Percentiles rank a stretch among this genome's conserved stretches.
Evolutionary conservation across 2,888 invertebrate genomes (phyloP).

Genomic region (Nebria brevicollis): DNA sequence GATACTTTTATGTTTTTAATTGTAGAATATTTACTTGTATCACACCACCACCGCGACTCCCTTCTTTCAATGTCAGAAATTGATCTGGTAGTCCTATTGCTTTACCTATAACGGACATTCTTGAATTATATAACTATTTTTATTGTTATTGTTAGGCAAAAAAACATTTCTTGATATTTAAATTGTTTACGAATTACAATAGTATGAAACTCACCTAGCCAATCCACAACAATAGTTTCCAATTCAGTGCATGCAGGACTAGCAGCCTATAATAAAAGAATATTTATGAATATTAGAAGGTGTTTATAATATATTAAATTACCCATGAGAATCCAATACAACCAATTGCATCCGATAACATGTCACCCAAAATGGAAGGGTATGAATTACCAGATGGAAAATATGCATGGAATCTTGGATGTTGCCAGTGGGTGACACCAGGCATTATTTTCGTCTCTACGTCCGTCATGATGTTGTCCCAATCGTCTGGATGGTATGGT

Average conservation of each 20-base stretch:
- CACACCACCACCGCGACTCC: slow-evolving; percentile 92
- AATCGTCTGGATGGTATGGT: slow-evolving; percentile 83
- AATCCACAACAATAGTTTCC: slow-evolving; percentile 94
- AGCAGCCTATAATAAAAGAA: slow-evolving; percentile 77
- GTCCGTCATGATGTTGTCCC: slow-evolving; percentile 90
- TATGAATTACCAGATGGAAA: slow-evolving; percentile 98
- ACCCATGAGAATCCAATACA: slow-evolving; percentile 99
- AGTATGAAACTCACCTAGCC: slow-evolving; percentile 77
- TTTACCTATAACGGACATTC: slow-evolving; percentile 68
- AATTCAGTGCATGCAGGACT: slow-evolving; percentile 96
- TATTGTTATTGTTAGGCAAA: slow-evolving; percentile 18
- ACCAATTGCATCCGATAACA: slow-evolving; percentile 95
- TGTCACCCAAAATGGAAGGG: slow-evolving; percentile 97
- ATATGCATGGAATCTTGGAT: slow-evolving; percentile 98
- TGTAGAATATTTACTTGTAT: slow-evolving; percentile 76
- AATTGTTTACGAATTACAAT: no score
- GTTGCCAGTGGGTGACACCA: slow-evolving; percentile 98
- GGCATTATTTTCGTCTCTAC: slow-evolving; percentile 94
- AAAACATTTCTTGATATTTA: slow-evolving; percentile 9
- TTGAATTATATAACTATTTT: no score
- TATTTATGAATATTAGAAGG: slow-evolving; percentile 7
- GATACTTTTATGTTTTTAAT: not conserved
- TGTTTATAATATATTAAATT: slow-evolving; percentile 48
- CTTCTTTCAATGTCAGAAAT: slow-evolving; percentile 85
- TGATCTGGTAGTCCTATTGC: slow-evolving; percentile 92